A percentile compares a stretch with the other conserved stretches of the same genome.
These are phyloP conservation scores for Scatophagus argus DNA, from an alignment of 2,113 vertebrate genomes.

Conservation along the genomic window DNA sequence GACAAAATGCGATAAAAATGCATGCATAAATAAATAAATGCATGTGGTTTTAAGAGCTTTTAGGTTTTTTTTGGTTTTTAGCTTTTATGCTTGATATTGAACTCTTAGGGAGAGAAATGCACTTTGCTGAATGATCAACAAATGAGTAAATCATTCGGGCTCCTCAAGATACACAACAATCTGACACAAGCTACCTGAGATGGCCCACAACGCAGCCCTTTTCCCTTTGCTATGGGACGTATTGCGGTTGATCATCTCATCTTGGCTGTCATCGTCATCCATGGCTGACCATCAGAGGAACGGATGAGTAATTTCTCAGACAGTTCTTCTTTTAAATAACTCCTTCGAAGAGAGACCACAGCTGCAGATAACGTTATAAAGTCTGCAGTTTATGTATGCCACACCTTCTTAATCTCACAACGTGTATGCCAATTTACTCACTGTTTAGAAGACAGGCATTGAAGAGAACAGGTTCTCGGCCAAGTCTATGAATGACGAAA, in stretches of 20 bases:
- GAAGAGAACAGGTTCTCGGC: not conserved
- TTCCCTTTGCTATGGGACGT: constrained; percentile 81
- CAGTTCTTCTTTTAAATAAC: not conserved
- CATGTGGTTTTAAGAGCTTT: not conserved
- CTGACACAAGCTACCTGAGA: constrained; percentile 83
- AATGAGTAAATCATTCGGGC: no score
- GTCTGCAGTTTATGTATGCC: no score
- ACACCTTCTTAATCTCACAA: no score
- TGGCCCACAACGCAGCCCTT: constrained; percentile 63
- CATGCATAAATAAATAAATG: not conserved
- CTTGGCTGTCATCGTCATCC: constrained; percentile 94
- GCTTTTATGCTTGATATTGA: no score
- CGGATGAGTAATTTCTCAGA: constrained; percentile 1
- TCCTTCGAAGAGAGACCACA: not conserved
- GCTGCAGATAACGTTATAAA: not conserved
- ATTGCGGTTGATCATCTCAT: constrained; percentile 88
- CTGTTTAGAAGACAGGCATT: not conserved
- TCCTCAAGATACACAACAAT: not conserved
- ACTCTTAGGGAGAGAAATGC: not conserved
- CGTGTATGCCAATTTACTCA: not conserved
- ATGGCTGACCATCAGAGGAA: constrained; percentile 87
- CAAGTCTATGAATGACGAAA: not conserved
- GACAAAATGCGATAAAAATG: not conserved
- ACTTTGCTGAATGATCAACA: not conserved
- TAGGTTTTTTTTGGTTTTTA: not conserved